Evolutionary conservation across 2,888 invertebrate species (phyloP).

Genomic region (Mechanitis messenoides): DNA sequence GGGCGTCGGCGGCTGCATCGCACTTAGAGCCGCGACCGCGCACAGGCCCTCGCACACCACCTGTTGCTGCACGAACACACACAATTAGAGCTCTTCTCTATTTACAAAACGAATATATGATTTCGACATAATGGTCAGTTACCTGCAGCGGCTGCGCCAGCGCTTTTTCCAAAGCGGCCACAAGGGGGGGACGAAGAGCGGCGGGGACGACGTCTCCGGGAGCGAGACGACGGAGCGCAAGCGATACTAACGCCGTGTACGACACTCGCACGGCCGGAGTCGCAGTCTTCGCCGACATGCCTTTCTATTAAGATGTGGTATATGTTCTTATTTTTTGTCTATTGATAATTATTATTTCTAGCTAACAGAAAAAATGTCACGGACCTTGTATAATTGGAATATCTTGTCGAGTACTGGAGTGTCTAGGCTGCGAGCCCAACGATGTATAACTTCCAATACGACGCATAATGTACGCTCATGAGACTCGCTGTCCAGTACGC

Average conservation of each 20-base stretch:
- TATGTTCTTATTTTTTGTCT: too few species aligned
- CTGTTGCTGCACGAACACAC: slow-evolving; percentile 39
- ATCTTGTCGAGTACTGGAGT: slow-evolving; percentile 75
- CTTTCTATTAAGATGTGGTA: slow-evolving; percentile 75
- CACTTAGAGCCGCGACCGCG: slow-evolving; percentile 52
- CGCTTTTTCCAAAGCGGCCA: slow-evolving; percentile 85
- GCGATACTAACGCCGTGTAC: slow-evolving; percentile 85
- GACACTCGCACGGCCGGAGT: slow-evolving; percentile 85
- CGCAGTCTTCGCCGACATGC: slow-evolving; percentile 83
- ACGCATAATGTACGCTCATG: slow-evolving; percentile 93
- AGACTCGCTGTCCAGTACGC: slow-evolving; percentile 90
- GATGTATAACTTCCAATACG: slow-evolving; percentile 86
- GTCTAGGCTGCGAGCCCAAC: slow-evolving; percentile 81
- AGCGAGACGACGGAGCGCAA: slow-evolving; percentile 77
- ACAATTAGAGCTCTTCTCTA: background rate
- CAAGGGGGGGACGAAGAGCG: slow-evolving; percentile 78
- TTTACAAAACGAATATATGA: too few species aligned
- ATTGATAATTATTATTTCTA: background rate
- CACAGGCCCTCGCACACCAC: slow-evolving; percentile 60
- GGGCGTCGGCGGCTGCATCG: slow-evolving; percentile 41
- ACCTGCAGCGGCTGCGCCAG: slow-evolving; percentile 84
- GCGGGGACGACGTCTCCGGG: slow-evolving; percentile 50
- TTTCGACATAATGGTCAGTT: background rate
- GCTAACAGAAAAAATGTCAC: slow-evolving; percentile 42
- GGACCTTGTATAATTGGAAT: slow-evolving; percentile 78